Conservation (phyloP, 1,140 invertebrate genomes). For the Hycleus phaleratus region DNA sequence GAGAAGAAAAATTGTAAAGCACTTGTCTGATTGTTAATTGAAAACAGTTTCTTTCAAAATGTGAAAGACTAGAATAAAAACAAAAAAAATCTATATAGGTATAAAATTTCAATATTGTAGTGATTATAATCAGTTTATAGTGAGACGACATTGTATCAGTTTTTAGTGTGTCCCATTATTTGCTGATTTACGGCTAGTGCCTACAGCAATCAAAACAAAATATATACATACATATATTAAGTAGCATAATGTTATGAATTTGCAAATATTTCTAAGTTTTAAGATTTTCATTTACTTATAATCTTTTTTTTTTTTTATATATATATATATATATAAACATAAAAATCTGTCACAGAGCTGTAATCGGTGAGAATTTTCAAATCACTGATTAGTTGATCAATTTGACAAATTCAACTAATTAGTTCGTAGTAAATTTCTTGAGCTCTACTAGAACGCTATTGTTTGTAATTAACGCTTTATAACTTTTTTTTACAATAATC, state of each 20-base stretch:
- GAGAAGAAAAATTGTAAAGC: neutral
- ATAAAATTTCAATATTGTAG: neutral
- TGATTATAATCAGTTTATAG: neutral
- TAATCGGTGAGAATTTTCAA: too few species aligned
- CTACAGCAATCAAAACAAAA: slow-evolving; percentile 26
- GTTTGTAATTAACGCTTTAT: too few species aligned
- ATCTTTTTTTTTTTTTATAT: neutral
- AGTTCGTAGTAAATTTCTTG: too few species aligned
- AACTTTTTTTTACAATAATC: too few species aligned
- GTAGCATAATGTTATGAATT: neutral
- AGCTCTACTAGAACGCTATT: too few species aligned
- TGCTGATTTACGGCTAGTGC: slow-evolving; percentile 26
- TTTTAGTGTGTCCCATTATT: slow-evolving; percentile 11
- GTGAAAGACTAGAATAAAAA: neutral
- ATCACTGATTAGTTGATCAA: too few species aligned
- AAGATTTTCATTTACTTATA: neutral
- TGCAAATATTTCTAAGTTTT: neutral
- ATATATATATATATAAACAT: too few species aligned
- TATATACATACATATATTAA: slow-evolving; percentile 11
- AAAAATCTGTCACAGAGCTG: too few species aligned
- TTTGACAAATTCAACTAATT: too few species aligned
- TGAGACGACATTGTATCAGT: slow-evolving; percentile 5
- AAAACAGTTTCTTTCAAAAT: neutral
- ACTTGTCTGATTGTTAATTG: slow-evolving; percentile 19
- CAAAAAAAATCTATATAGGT: neutral